phyloP scores from a whole-genome alignment of 2,113 vertebrate species.

The Charadrius vociferus region DNA sequence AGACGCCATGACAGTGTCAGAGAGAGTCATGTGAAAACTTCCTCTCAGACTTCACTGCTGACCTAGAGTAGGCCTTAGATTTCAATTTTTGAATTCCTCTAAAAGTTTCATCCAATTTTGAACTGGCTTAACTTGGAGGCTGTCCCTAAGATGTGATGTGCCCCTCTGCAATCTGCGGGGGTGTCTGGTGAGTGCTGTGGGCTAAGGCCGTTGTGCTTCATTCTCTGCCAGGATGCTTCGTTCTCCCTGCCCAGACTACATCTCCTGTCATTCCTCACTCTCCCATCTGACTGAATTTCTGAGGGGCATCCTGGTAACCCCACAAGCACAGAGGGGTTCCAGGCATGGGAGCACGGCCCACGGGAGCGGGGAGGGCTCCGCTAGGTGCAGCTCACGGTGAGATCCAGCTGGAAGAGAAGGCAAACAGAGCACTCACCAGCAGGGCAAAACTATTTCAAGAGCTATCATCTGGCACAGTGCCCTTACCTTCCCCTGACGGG shows the following conservation, averaged over 20 bases:
- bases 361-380: not conserved
- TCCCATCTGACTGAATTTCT: not conserved
- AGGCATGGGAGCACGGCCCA: not conserved
- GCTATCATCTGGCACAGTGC: not conserved
- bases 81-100: not conserved
- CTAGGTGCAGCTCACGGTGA: not conserved
- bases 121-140: not conserved
- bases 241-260: not conserved
- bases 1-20: not conserved
- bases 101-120: not conserved
- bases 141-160: not conserved
- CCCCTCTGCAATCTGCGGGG: not conserved
- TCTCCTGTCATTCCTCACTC: not conserved
- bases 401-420: not conserved
- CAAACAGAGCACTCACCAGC: not conserved
- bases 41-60: not conserved
- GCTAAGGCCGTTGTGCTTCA: accelerated
- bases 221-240: not conserved
- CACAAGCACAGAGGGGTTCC: not conserved
- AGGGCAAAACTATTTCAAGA: not conserved
- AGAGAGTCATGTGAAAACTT: not conserved
- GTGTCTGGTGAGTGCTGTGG: not conserved
- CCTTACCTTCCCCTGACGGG: not conserved
- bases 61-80: not conserved
- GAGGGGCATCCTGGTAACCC: not conserved